phyloP scores from a whole-genome alignment of 2,113 vertebrate species.

The Tonatia bakeri region DNA sequence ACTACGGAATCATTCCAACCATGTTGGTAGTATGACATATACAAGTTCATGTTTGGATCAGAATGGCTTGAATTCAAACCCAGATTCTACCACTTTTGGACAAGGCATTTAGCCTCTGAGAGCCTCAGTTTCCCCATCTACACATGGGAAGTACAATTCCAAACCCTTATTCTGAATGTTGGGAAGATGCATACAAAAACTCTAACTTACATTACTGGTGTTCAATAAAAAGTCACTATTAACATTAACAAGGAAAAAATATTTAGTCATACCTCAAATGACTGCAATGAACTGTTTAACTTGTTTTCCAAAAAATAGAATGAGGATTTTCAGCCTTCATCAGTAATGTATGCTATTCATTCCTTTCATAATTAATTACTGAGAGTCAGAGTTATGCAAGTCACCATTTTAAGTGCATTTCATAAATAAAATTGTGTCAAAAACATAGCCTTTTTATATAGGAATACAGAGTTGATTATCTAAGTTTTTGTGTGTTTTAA shows the following conservation, averaged over 20 bases:
- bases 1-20: not conserved
- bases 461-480: not conserved
- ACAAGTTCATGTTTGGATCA: not conserved
- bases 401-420: not conserved
- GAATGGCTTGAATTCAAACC: not conserved
- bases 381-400: not conserved
- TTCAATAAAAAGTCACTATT: not conserved
- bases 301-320: not conserved
- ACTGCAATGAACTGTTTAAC: not conserved
- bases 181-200: not conserved
- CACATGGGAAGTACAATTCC: not conserved
- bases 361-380: not conserved
- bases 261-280: not conserved
- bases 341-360: not conserved
- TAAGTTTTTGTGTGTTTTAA: not conserved
- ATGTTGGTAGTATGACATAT: not conserved
- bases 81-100: not conserved
- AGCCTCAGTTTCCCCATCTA: not conserved
- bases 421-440: not conserved
- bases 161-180: not conserved
- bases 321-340: not conserved
- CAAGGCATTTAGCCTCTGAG: not conserved
- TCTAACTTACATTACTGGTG: not conserved
- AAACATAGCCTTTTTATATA: not conserved
- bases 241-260: not conserved